Evolutionary conservation across 2,113 vertebrate genomes (phyloP), one percentile per base, ranked within the genome.

Genomic region (Phodopus roborovskii): DNA sequence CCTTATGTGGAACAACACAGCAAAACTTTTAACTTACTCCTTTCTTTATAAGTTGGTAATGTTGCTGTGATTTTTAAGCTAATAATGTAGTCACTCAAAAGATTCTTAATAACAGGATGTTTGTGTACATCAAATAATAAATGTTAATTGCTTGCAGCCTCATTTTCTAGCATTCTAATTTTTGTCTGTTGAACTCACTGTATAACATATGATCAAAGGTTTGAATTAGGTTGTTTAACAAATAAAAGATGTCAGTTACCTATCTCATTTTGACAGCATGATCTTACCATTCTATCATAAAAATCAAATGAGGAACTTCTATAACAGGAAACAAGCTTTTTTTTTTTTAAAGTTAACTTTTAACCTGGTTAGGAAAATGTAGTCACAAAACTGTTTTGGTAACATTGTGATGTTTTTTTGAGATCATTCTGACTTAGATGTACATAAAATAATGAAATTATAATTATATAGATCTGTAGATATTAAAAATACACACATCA

Each of bases 131-230:
- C 79, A 53, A 53, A 96, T 96, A 98, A 93, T 58, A 92, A 95
- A 92, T 10, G 83, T 2, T 97, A 93, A 96, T 33, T 96, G 68
- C 91, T 89, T 97, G 88, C 91, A 96, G 48, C 90, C 82, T 96
- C 64, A 45, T 97, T 95, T 92, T 96, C 77, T 60, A 94, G 53
- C 87, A 95, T 96, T 95, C 92, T 83, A 94, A 90, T 96, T 90
- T 15, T 39, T 15, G 0, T 92, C 92, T 90, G 36, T 73, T 90
- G 64, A 73, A 75, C 56, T 95, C 79, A 53, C 11, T 85, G 45
- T 3, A 36, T 68, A 90, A 81, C 73, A 92, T 66, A 94, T 26
- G 22, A 96, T 97, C 93, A 91, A 95, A 81, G 73, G 28, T 90
- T 88, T 84, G 77, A 92, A 84, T 66, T 50, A 56, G 58, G 42